Evolutionary conservation across 2,888 invertebrate genomes (phyloP), one percentile per base, ranked within the genome.

Genomic region (Ichneumon xanthorius): DNA sequence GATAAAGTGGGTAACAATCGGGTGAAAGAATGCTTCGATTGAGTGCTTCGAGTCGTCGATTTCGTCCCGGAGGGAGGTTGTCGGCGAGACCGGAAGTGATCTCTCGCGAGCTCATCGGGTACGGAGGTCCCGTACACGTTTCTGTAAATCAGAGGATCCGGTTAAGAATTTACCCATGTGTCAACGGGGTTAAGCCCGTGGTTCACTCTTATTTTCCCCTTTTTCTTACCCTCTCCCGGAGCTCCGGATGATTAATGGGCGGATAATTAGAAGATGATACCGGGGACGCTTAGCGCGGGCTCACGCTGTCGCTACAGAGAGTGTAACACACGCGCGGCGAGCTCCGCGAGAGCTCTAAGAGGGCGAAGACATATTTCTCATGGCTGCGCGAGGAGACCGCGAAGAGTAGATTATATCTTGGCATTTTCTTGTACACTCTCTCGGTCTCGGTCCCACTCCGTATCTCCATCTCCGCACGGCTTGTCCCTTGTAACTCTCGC

Each of bases 221-320:
- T 30, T 40, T 26, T 53, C 19, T 53, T 53, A 40, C 30, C 65
- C 50, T 80, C 37, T 40, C 45, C 14, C 67, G 65, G 26, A 53
- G 19, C 63, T 14, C 88, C 87, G 89, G 89, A 92, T 93, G 93
- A 93, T 91, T 91, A 93, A 93, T 92, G 91, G 89, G 88, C 90
- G 90, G 92, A 93, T 92, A 92, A 93, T 93, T 93, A 92, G 92
- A 92, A 91, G 92, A 90, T 91, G 92, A 93, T 92, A 89, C 88
- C 87, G 87, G 76, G 84, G 89, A 87, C 88, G 90, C 88, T 90
- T 90, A 89, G 89, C 87, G 86, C 84, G 86, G 67, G 81, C 87
- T 87, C 88, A 55, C 73, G 53, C 55, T 79, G 83, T 83, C 79
- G 79, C 70, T 75, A 83, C 75, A 26, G 78, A 78, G 67, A 63